Percentiles rank a stretch among this genome's conserved stretches.
Evolutionary conservation across 1,140 invertebrate species (phyloP).

Genomic region (Cherax quadricarinatus): DNA sequence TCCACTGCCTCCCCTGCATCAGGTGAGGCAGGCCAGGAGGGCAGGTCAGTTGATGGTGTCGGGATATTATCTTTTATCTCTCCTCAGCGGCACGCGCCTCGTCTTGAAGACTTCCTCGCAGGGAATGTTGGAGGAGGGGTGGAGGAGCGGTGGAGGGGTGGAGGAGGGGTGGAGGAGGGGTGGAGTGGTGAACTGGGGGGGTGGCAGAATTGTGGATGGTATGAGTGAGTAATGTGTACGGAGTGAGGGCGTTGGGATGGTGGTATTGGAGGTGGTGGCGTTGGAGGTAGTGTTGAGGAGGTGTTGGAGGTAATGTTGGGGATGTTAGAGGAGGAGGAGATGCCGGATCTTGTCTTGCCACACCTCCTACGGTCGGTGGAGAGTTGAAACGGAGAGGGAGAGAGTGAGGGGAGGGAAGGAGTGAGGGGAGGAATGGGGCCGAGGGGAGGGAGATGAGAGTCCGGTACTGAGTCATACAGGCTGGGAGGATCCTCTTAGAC

Average conservation of each 20-base stretch:
- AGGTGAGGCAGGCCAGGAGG: not conserved
- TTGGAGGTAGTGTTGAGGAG: not conserved
- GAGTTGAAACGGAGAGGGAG: not conserved
- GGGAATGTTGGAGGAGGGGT: not conserved
- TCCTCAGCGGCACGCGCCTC: conserved; percentile 6
- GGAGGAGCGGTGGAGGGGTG: not conserved
- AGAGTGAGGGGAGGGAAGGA: too few relatives aligned
- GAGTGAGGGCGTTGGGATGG: not conserved
- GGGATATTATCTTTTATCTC: conserved; percentile 6
- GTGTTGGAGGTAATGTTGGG: not conserved
- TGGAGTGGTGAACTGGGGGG: not conserved
- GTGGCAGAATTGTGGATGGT: not conserved
- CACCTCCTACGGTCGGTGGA: not conserved
- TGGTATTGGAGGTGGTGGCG: not conserved
- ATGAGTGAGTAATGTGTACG: too few relatives aligned
- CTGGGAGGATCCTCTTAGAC: too few relatives aligned
- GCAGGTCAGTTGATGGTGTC: conserved; percentile 14
- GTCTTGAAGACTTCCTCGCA: not conserved
- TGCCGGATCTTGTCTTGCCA: not conserved
- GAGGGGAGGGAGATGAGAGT: not conserved
- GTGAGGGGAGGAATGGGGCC: not conserved
- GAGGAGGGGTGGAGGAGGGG: not conserved
- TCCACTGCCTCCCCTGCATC: not conserved
- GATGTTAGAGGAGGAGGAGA: not conserved
- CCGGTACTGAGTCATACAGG: conserved; percentile 7